Conservation (phyloP, 2,113 vertebrate species). For the Morone chrysops region DNA sequence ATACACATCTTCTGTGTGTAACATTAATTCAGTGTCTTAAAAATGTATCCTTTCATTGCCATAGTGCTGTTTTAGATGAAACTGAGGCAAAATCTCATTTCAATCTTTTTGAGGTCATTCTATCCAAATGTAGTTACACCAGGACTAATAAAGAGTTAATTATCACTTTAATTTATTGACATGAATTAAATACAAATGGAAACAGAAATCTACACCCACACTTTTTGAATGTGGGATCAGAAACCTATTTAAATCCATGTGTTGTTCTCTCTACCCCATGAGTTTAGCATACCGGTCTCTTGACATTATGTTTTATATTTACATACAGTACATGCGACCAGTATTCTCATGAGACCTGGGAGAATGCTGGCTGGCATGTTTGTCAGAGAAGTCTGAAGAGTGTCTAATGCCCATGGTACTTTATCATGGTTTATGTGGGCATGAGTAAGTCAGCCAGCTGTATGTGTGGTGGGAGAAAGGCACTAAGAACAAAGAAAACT, state of each 20-base stretch:
- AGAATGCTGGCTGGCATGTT: slow-evolving; percentile 17
- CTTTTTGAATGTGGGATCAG: background rate
- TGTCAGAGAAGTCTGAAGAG: slow-evolving; percentile 28
- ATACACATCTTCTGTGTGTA: background rate
- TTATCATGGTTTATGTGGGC: slow-evolving; percentile 45
- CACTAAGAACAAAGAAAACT: slow-evolving; percentile 57
- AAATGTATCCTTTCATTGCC: background rate
- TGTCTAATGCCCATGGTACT: slow-evolving; percentile 23
- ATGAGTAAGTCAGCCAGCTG: slow-evolving; percentile 33
- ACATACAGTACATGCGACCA: slow-evolving; percentile 30
- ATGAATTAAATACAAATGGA: slow-evolving; percentile 2
- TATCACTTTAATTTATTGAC: slow-evolving; percentile 2
- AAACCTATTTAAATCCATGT: background rate
- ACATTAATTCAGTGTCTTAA: background rate
- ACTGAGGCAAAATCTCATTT: background rate
- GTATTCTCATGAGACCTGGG: slow-evolving; percentile 2
- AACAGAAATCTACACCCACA: background rate
- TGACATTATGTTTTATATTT: slow-evolving; percentile 12
- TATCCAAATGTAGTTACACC: background rate
- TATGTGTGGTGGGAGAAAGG: background rate
- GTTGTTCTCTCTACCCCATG: background rate
- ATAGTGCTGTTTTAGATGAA: background rate
- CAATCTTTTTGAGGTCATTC: background rate
- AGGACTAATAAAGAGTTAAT: background rate
- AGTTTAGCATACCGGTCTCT: background rate